Evolutionary conservation across 2,113 vertebrate species (phyloP).

Genomic region (Pseudorectes ferrugineus): DNA sequence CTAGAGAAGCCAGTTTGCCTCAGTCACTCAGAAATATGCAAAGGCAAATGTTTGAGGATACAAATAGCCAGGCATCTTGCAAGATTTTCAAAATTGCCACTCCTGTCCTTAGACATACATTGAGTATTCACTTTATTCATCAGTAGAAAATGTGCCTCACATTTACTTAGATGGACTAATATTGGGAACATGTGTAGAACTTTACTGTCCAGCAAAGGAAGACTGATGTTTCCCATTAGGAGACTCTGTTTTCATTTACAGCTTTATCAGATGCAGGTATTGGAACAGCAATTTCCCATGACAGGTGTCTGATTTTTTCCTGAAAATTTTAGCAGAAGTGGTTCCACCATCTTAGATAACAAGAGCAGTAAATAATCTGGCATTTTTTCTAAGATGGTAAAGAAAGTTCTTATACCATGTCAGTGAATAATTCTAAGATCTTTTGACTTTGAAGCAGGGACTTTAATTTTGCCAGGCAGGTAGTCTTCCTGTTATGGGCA

Average conservation of each 20-base stretch:
- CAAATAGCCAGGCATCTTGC: background rate
- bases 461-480: background rate
- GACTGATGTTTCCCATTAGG: background rate
- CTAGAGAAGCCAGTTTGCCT: background rate
- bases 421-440: background rate
- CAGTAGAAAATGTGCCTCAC: background rate
- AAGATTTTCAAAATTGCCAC: background rate
- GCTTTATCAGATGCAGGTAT: background rate
- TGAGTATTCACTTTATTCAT: background rate
- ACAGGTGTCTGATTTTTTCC: background rate
- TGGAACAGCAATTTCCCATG: background rate
- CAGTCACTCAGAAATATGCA: background rate
- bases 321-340: background rate
- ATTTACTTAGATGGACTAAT: background rate
- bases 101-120: background rate
- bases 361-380: background rate
- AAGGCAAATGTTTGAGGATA: background rate
- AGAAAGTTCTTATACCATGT: background rate
- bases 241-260: background rate
- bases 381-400: background rate
- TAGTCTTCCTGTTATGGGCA: background rate
- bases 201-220: background rate
- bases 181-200: background rate
- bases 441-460: background rate
- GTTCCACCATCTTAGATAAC: background rate